Evolutionary conservation across 2,888 invertebrate genomes (phyloP), one percentile per base, ranked within the genome.

Genomic region (Marronus borbonicus): DNA sequence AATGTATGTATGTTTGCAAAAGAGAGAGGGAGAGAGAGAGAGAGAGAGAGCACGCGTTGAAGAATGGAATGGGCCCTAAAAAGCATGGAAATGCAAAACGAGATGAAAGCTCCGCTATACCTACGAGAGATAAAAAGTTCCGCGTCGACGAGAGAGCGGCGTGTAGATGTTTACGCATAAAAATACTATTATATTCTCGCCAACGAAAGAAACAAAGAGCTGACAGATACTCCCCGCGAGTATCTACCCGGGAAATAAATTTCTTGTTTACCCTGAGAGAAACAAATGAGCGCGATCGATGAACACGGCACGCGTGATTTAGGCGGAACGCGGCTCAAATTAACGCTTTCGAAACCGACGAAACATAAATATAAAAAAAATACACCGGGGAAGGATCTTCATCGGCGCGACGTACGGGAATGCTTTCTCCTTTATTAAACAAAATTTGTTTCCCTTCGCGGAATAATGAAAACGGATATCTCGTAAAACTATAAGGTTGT

Each of bases 121-220:
- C 44, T 44, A 44, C 44, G 44, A 20, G 20, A 72, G 72, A 72
- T 72, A 72, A 72, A 72, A 72, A 72, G 58, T 72, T 72, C 72
- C 72, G 36, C 58, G 36, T 72, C 72, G 72, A n/a, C 44, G 44
- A 44, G 55, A 20, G 55, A 58, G 31, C 12, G 12, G 17, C 55
- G 20, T n/a, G 39, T 36, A 58, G 72, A 72, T 72, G 72, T 58
- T 72, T 72, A 72, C 58, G 58, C 72, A 72, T 72, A 72, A 72
- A 72, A 72, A 72, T 72, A 72, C 72, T 72, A 72, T 72, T 72
- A 76, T 62, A 76, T 76, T 76, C 66, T 76, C 76, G 65, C 76
- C 52, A 76, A 64, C 66, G 76, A 76, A 76, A 76, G 65, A 76
- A 76, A 76, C 76, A 76, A 76, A 65, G 64, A 52, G 65, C 76